Base-by-base conservation (phyloP, 2,888 invertebrate genomes). In the Flexamia atlantica region DNA sequence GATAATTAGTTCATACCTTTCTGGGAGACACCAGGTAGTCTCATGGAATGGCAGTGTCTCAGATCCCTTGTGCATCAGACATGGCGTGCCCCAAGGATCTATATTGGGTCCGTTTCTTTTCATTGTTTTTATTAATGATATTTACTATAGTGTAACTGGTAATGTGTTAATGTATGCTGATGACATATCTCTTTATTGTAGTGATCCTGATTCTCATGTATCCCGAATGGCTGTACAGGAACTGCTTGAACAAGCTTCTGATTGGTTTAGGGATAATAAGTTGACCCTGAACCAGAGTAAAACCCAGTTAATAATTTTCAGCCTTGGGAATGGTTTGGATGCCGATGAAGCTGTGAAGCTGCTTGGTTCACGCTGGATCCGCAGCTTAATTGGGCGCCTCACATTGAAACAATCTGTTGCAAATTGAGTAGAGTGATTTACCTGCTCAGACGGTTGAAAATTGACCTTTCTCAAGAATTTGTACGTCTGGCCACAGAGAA, bases 1-100 rank as follows among this genome's bases (percentile, higher is more conserved):
- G 30, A 28, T 64, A 3, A 3, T 28, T 2, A 25, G 17, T 14
- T 64, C 28, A 3, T 64, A 64, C 23, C 25, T 57, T 5, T 23
- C 28, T 28, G 64, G 30, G 14, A 28, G 64, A 64, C 2, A 28
- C 30, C 5, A 64, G 30, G 30, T 30, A 14, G 64, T 64, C 14
- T 28, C 64, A 14, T 64, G 64, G 28, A 64, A 64, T 28, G 28
- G 64, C 9, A 30, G 12, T 2, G 30, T 28, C 14, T 64, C 64
- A 9, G 28, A 9, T 17, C 12, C 25, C 3, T 17, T 30, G 28
- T 14, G 30, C 30, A 30, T 64, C 14, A 64, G 17, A 30, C 30
- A 64, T 64, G 28, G 64, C 5, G 53, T 64, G 17, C 25, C 64
- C 1, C 64, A 64, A n/a, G 28, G 64, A 28, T 64, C 64, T 17